Evolutionary conservation across 2,888 invertebrate species (phyloP).

Genomic region (Apodemia mormo): DNA sequence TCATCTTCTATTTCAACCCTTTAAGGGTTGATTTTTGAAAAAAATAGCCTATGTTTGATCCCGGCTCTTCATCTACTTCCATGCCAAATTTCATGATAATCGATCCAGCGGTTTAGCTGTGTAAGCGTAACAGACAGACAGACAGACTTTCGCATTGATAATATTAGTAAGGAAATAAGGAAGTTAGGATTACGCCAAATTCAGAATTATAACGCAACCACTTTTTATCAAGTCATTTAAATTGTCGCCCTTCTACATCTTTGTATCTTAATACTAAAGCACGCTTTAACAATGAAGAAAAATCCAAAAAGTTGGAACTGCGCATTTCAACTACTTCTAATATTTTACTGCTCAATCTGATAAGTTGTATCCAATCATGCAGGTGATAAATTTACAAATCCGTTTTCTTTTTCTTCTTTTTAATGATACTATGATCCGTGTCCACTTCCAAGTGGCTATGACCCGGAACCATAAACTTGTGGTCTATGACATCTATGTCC

Average conservation of each 20-base stretch:
- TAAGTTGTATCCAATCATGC: background rate
- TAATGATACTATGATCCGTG: background rate
- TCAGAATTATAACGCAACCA: conserved; percentile 39
- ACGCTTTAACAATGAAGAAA: too few relatives aligned
- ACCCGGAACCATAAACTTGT: conserved; percentile 18
- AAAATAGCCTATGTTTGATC: too few relatives aligned
- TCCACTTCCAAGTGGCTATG: conserved; percentile 14
- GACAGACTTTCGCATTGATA: too few relatives aligned
- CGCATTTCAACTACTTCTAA: conserved; percentile 13
- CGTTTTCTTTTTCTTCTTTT: conserved; percentile 12
- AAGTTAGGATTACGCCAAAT: background rate
- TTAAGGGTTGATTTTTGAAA: too few relatives aligned
- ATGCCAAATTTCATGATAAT: too few relatives aligned
- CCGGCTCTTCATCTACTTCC: too few relatives aligned
- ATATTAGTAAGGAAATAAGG: too few relatives aligned
- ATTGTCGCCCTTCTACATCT: conserved; percentile 13
- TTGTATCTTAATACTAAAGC: background rate
- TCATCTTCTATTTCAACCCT: too few relatives aligned
- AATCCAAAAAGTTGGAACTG: background rate
- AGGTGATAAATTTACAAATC: conserved; percentile 2
- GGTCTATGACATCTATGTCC: background rate
- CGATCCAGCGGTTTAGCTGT: too few relatives aligned
- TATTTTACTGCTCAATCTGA: conserved; percentile 9
- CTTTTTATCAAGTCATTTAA: conserved; percentile 1
- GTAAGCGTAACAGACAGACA: too few relatives aligned